A percentile compares a stretch with the other conserved stretches of the same genome.
These are phyloP conservation scores for Drosophila ambigua DNA, from an alignment of 1,140 invertebrate genomes.

Conservation along the genomic window DNA sequence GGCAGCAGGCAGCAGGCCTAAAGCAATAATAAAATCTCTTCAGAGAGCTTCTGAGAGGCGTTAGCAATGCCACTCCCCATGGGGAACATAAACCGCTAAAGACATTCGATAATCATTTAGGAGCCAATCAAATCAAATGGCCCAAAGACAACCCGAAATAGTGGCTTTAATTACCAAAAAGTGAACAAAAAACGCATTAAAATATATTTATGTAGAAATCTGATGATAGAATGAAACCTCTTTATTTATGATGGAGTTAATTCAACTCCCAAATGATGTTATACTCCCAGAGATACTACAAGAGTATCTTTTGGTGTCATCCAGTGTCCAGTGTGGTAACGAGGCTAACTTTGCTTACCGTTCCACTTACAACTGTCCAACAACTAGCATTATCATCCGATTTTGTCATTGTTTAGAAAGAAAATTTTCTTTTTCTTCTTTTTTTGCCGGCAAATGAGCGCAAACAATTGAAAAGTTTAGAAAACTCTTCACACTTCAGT, in stretches of 20 bases:
- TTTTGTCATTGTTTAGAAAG: conserved; percentile 35
- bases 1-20: conserved; percentile 14
- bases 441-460: conserved; percentile 14
- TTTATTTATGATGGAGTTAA: neutral
- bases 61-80: conserved; percentile 28
- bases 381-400: conserved; percentile 16
- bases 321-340: conserved; percentile 1
- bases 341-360: conserved; percentile 9
- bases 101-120: conserved; percentile 57
- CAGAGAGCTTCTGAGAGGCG: conserved; percentile 4
- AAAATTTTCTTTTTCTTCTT: conserved; percentile 17
- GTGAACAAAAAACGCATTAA: conserved; percentile 16
- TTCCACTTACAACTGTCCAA: conserved; percentile 21
- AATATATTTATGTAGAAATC: conserved; percentile 9
- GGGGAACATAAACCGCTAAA: conserved; percentile 48
- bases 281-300: conserved; percentile 2
- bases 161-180: conserved; percentile 50
- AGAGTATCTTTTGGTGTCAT: neutral
- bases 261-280: neutral
- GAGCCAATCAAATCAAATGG: conserved; percentile 53
- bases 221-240: neutral
- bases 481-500: conserved; percentile 52
- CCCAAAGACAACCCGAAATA: conserved; percentile 30
- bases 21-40: conserved; percentile 13
- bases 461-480: conserved; percentile 11